phyloP scores from a whole-genome alignment of 2,888 invertebrate species.

The Tortricodes alternella region DNA sequence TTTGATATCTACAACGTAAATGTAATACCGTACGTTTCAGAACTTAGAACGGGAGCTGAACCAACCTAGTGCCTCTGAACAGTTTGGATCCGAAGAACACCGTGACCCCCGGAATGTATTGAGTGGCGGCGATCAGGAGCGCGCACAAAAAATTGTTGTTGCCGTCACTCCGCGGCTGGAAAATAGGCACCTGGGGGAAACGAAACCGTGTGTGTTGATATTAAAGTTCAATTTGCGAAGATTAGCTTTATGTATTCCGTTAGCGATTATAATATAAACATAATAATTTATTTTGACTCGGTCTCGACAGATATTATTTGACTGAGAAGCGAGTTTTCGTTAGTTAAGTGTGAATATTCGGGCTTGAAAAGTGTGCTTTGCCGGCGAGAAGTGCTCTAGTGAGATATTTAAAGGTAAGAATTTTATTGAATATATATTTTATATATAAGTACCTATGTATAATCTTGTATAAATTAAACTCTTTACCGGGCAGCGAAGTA shows the following conservation, averaged over 20 bases:
- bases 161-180: conserved; percentile 96
- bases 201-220: not conserved
- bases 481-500: no score
- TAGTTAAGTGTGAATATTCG: conserved; percentile 3
- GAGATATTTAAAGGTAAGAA: no score
- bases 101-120: conserved; percentile 95
- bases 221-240: not conserved
- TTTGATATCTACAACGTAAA: no score
- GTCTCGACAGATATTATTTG: not conserved
- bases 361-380: not conserved
- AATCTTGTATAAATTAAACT: no score
- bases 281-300: conserved; percentile 1
- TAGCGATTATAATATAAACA: not conserved
- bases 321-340: not conserved
- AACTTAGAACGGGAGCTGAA: not conserved
- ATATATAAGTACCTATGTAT: conserved; percentile 1
- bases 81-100: conserved; percentile 95
- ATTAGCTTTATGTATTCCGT: not conserved
- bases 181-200: conserved; percentile 94
- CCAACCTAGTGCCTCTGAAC: conserved; percentile 90
- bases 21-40: no score
- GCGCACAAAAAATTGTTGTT: conserved; percentile 95
- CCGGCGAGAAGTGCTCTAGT: no score
- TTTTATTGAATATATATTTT: no score
- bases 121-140: conserved; percentile 93